Base-by-base conservation (phyloP, 2,797 vertebrate genomes). In the Spea hammondii region DNA sequence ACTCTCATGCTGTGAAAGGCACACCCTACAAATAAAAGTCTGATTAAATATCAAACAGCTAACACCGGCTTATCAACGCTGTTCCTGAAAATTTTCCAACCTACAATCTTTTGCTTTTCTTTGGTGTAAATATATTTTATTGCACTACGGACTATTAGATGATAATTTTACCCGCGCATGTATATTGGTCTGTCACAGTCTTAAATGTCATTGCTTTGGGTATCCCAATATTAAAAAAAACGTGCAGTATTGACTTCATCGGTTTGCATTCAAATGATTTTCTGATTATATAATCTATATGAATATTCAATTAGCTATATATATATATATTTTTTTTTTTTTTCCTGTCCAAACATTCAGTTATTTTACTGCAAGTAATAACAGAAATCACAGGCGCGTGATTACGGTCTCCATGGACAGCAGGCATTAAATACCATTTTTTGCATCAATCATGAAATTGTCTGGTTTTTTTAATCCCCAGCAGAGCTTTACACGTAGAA, bases 11-110 rank as follows among this genome's bases (percentile, higher is more conserved):
- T 32, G 32, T 32, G 32, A 32, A 32, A 32, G 32, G 32, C 32
- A 32, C 32, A 32, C 32, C 32, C 32, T 32, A 65, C 57, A 70
- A 53, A n/a, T 50, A 69, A 75, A 85, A 51, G 32, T 44, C 83
- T 65, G 67, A 83, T 57, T 65, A 45, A 73, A 45, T 44, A 62
- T 71, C 71, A 79, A 77, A 84, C 80, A 84, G 70, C 13, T 71
- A 14, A 49, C 50, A 14, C 48, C 85, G 60, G 46, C 53, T 88
- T 83, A 72, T 66, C 8, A 54, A 82, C 83, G 72, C 60, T 64
- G 72, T 55, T 76, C 79, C 79, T 87, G 82, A 65, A 76, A 86
- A 82, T 83, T 83, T 82, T 82, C 74, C 64, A 51, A 83, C 50
- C 72, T 74, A 84, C 75, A 4, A 3, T 73, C 51, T 7, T 7